phyloP scores from a whole-genome alignment of 2,888 invertebrate species.

The Rotaria magnacalcarata region DNA sequence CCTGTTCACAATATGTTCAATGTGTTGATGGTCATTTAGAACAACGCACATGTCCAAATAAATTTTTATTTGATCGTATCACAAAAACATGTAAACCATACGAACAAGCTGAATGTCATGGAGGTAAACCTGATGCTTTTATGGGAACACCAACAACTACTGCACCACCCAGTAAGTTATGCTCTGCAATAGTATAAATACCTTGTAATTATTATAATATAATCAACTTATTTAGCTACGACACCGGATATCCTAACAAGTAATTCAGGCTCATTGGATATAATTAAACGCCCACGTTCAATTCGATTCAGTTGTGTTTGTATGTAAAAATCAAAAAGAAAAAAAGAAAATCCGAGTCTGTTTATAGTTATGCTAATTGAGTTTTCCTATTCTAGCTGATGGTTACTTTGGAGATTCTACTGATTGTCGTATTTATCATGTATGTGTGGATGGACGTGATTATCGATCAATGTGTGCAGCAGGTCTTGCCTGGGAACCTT shows the following conservation, averaged over 20 bases:
- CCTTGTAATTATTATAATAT: not conserved
- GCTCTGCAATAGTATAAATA: too few species aligned
- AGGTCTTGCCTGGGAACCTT: not conserved
- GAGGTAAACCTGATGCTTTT: not conserved
- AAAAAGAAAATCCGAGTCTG: too few species aligned
- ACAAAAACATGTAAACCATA: slow-evolving; percentile 11
- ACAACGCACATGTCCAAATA: slow-evolving; percentile 1
- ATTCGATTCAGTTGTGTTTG: not conserved
- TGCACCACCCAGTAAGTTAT: not conserved
- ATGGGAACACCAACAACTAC: not conserved
- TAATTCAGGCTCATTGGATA: not conserved
- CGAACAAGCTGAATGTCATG: slow-evolving; percentile 24
- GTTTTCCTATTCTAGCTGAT: not conserved
- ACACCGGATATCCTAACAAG: not conserved
- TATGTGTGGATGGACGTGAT: not conserved
- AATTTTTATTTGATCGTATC: slow-evolving; percentile 1
- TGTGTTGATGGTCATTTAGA: slow-evolving; percentile 23
- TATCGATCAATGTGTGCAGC: not conserved
- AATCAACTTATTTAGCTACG: not conserved
- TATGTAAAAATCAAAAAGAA: not conserved
- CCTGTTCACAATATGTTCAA: not conserved
- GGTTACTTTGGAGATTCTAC: not conserved
- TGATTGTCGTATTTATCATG: not conserved
- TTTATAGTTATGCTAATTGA: too few species aligned
- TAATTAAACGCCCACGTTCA: not conserved